Base-by-base conservation (phyloP, 2,113 vertebrate genomes). In the Azemiops feae region DNA sequence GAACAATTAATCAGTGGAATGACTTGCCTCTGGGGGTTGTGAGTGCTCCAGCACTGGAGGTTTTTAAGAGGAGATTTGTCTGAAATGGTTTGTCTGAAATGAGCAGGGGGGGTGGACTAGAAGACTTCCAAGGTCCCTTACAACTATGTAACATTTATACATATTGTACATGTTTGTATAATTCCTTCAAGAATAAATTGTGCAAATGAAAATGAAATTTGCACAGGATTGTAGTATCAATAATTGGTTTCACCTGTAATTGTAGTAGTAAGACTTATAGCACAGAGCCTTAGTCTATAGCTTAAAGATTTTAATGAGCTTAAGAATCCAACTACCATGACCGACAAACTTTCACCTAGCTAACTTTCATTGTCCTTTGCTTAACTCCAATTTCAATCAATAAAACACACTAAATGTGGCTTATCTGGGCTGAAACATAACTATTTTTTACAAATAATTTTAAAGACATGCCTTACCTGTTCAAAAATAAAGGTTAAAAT, bases 401-500 rank as follows among this genome's bases (percentile, higher is more conserved):
- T 58, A 89, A 22, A 14, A 55, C 58, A 90, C 3, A n/a, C 50
- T 47, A 90, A 64, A n/a, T 18, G 20, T n/a, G 39, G 4, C 43
- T 64, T 25, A 64, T 69, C 30, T 90, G 16, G 50, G 14, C 16
- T 64, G 57, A 47, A 89, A 14, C 50, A 27, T 16, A 11, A 43
- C 58, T 64, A 47, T 27, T 43, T 27, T 2, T 25, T 18, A 7
- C 43, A 34, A 7, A 20, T 18, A 45, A 3, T 16, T 50, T 50
- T 18, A 34, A 90, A 47, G 10, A 52, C 22, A 81, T 43, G 11
- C 27, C 10, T 47, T 58, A 60, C n/a, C 22, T 58, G 60, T 92
- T 20, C 27, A 92, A 92, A 90, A 22, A 27, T 30, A 55, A 1
- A 88, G 39, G 92, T 58, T 39, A 88, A 95, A 94, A 20, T 89